These are phyloP conservation scores for Parnassius mnemosyne DNA, from an alignment of 2,888 invertebrate species.

Conservation along the genomic window DNA sequence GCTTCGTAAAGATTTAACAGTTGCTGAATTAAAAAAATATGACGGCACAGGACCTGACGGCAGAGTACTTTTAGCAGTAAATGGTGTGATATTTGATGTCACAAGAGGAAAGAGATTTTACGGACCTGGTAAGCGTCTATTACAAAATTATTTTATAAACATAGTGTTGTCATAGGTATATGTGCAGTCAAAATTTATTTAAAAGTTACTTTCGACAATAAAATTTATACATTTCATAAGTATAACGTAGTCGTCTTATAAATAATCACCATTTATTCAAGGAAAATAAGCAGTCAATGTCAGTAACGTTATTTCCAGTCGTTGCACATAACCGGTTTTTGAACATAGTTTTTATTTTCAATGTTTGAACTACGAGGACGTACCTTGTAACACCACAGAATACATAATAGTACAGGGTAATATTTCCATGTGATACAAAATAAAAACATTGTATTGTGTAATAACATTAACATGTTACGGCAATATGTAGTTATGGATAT, in stretches of 20 bases:
- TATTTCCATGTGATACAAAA: too few species aligned
- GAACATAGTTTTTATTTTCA: background rate
- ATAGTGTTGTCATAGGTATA: too few species aligned
- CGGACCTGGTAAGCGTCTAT: conserved; percentile 88
- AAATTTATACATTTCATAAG: too few species aligned
- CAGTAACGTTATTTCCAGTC: background rate
- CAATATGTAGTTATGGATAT: background rate
- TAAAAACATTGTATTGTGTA: too few species aligned
- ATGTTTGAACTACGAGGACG: too few species aligned
- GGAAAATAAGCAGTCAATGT: background rate
- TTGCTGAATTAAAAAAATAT: conserved; percentile 91
- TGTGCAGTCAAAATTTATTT: too few species aligned
- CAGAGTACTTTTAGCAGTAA: conserved; percentile 94
- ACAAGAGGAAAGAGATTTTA: conserved; percentile 94
- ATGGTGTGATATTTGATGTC: conserved; percentile 96
- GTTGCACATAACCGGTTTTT: background rate
- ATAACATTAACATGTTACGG: too few species aligned
- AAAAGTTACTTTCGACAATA: too few species aligned
- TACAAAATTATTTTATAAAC: background rate
- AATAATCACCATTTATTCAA: background rate
- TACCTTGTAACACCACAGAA: too few species aligned
- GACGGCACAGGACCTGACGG: conserved; percentile 92
- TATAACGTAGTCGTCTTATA: too few species aligned
- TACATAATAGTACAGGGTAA: too few species aligned
- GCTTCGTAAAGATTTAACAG: conserved; percentile 92